Conservation (phyloP, 1,140 invertebrate species). For the Neuroterus valhalla region DNA sequence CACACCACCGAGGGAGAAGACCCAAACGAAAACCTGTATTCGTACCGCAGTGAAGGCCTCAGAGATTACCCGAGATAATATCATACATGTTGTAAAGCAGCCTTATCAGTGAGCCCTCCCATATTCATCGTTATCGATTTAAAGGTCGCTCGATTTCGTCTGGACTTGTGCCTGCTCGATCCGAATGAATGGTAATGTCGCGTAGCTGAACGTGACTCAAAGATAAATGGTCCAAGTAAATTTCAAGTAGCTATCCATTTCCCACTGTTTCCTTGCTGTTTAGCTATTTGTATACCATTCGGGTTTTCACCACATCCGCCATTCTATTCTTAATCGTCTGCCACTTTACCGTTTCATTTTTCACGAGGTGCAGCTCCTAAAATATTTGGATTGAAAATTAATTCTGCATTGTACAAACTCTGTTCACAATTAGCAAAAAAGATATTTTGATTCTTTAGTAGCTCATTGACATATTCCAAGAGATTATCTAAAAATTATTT, state of each 20-base stretch:
- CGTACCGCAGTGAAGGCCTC: constrained; percentile 46
- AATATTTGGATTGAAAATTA: too few species aligned
- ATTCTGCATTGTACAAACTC: too few species aligned
- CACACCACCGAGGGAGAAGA: constrained; percentile 42
- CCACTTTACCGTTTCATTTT: too few species aligned
- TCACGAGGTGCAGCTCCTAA: too few species aligned
- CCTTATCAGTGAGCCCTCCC: constrained; percentile 53
- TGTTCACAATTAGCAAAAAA: too few species aligned
- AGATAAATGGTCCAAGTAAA: not conserved
- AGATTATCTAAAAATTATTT: too few species aligned
- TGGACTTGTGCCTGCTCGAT: constrained; percentile 40
- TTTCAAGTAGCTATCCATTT: not conserved
- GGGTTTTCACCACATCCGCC: not conserved
- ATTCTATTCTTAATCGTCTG: too few species aligned
- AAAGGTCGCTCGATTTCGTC: constrained; percentile 43
- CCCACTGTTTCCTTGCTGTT: not conserved
- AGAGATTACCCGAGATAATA: constrained; percentile 62
- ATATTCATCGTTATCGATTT: constrained; percentile 54
- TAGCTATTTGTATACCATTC: not conserved
- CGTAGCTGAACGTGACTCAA: constrained; percentile 52
- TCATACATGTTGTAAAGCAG: constrained; percentile 58
- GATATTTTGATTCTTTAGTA: too few species aligned
- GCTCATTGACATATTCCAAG: too few species aligned
- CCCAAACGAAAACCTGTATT: constrained; percentile 55
- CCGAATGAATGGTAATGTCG: constrained; percentile 51